Conservation (phyloP, 2,888 invertebrate genomes). For the Helobdella robusta region DNA sequence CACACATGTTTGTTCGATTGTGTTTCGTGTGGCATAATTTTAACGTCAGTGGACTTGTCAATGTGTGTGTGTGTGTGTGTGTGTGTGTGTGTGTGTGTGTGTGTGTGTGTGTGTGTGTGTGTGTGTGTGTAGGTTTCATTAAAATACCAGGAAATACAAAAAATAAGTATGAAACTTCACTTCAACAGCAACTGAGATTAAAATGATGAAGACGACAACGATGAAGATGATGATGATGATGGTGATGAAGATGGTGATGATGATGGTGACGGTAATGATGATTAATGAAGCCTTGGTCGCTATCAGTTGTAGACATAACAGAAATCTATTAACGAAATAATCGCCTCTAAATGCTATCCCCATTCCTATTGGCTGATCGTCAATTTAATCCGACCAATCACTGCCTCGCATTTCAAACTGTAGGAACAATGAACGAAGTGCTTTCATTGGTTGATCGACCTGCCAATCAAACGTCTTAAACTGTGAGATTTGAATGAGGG, state of each 20-base stretch:
- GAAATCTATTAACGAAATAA: slow-evolving; percentile 9
- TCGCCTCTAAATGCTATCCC: neutral
- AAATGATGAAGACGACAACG: neutral
- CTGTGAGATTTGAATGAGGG: neutral
- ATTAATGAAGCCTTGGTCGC: neutral
- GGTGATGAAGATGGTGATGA: neutral
- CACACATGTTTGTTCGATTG: neutral
- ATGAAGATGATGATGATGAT: neutral
- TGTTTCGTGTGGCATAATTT: neutral
- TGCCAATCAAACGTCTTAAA: neutral
- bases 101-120: neutral
- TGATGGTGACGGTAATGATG: neutral
- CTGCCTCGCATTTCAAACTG: neutral
- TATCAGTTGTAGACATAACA: neutral
- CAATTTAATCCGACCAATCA: slow-evolving; percentile 5
- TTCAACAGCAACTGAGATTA: neutral
- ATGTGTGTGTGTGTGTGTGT: neutral
- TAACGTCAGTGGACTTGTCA: neutral
- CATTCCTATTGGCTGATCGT: slow-evolving; percentile 8
- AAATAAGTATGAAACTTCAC: neutral
- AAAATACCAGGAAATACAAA: neutral
- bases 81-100: slow-evolving; percentile 8
- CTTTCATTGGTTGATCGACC: neutral
- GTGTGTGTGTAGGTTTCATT: neutral
- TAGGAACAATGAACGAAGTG: neutral